Conservation (phyloP, 1,140 invertebrate species). For the Pemphigus obesinymphae region DNA sequence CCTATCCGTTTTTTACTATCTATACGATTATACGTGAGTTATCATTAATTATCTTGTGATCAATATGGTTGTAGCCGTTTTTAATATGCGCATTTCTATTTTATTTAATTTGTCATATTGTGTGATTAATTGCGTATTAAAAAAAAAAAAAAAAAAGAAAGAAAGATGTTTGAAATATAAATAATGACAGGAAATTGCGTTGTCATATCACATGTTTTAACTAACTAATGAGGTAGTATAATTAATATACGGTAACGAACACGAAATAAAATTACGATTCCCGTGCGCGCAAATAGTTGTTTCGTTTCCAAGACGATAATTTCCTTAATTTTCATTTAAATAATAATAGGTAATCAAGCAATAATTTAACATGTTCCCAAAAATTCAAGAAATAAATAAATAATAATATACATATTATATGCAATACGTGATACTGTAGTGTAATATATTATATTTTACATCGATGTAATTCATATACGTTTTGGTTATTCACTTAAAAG, state of each 20-base stretch:
- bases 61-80: neutral
- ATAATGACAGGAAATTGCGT: neutral
- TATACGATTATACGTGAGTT: too few relatives aligned
- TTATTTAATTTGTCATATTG: neutral
- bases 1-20: too few relatives aligned
- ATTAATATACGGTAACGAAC: neutral
- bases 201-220: conserved; percentile 2
- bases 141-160: too few relatives aligned
- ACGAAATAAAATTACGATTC: neutral
- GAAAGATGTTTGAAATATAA: neutral
- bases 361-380: too few relatives aligned
- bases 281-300: neutral
- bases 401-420: neutral
- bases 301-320: too few relatives aligned
- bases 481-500: conserved; percentile 11
- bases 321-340: neutral
- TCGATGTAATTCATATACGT: neutral
- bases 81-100: neutral
- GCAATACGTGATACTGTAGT: too few relatives aligned
- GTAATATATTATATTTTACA: neutral
- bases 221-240: neutral
- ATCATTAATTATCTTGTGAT: too few relatives aligned
- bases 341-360: neutral
- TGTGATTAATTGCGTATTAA: neutral
- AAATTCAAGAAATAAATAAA: neutral